phyloP scores from a whole-genome alignment of 2,888 invertebrate species.

The Dioctria linearis region DNA sequence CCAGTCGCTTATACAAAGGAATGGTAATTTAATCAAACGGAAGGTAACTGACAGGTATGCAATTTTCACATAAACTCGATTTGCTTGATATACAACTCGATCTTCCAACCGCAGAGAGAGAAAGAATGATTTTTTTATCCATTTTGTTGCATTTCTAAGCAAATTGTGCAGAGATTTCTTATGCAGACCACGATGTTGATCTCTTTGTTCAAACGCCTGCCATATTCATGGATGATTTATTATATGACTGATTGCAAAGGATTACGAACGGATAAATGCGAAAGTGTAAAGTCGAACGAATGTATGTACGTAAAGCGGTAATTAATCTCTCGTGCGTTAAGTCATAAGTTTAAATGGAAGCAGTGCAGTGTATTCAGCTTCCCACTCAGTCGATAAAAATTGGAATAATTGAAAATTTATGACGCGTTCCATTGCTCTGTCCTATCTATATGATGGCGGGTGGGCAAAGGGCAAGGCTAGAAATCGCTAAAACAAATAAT shows the following conservation, averaged over 20 bases:
- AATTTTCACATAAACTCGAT: constrained; percentile 56
- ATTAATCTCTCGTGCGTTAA: constrained; percentile 39
- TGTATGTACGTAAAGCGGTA: constrained; percentile 9
- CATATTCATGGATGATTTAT: constrained; percentile 45
- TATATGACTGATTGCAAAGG: constrained; percentile 40
- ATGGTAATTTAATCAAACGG: constrained; percentile 57
- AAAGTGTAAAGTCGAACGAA: neutral
- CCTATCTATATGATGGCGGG: constrained; percentile 4
- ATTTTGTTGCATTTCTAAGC: constrained; percentile 5
- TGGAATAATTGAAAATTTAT: constrained; percentile 42
- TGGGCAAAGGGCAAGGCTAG: neutral
- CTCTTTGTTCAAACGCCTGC: constrained; percentile 46
- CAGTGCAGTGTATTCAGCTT: neutral
- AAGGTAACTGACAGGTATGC: constrained; percentile 57
- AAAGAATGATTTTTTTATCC: neutral
- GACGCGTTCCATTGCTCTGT: constrained; percentile 26
- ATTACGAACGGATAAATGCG: constrained; percentile 32
- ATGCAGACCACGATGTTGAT: neutral
- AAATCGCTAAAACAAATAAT: neutral
- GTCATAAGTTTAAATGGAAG: neutral
- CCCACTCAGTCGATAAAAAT: constrained; percentile 28
- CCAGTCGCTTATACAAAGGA: constrained; percentile 5
- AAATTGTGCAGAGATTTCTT: neutral
- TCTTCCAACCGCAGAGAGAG: constrained; percentile 28
- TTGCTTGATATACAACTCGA: constrained; percentile 50